Evolutionary conservation across 2,113 vertebrate genomes (phyloP).

Genomic region (Bufo gargarizans): DNA sequence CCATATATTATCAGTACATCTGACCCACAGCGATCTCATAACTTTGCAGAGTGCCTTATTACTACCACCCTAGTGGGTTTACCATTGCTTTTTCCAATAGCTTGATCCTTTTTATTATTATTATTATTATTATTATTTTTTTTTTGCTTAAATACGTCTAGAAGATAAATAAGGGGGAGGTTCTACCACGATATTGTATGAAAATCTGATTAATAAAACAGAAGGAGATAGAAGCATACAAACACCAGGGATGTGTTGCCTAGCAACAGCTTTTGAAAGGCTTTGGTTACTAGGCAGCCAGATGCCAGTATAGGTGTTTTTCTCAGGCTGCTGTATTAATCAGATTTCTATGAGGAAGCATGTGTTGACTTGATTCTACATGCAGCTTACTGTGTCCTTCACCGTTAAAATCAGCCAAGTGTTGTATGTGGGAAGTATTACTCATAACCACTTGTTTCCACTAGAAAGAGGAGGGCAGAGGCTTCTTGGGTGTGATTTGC

Average conservation of each 20-base stretch:
- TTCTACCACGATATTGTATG: neutral
- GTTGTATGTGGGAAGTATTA: slow-evolving; percentile 2
- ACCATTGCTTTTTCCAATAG: neutral
- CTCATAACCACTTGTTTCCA: slow-evolving; percentile 18
- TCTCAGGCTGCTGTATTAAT: neutral
- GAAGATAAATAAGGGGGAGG: neutral
- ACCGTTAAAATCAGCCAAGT: neutral
- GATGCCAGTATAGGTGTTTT: neutral
- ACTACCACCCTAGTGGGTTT: neutral
- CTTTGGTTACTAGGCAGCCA: too few species aligned
- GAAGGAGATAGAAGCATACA: neutral
- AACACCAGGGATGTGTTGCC: too few species aligned
- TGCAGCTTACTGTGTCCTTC: neutral
- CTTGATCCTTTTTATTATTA: too few species aligned
- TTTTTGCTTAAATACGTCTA: neutral
- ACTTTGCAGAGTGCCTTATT: slow-evolving; percentile 37
- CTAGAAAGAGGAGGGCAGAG: neutral
- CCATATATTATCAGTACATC: neutral
- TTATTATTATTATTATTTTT: too few species aligned
- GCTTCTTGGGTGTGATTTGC: neutral
- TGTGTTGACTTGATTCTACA: neutral
- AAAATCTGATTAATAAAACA: neutral
- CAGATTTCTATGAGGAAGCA: neutral
- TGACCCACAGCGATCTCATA: neutral
- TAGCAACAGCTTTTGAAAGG: too few species aligned